Evolutionary conservation across 2,113 vertebrate species (phyloP).

Genomic region (Bagarius yarrelli): DNA sequence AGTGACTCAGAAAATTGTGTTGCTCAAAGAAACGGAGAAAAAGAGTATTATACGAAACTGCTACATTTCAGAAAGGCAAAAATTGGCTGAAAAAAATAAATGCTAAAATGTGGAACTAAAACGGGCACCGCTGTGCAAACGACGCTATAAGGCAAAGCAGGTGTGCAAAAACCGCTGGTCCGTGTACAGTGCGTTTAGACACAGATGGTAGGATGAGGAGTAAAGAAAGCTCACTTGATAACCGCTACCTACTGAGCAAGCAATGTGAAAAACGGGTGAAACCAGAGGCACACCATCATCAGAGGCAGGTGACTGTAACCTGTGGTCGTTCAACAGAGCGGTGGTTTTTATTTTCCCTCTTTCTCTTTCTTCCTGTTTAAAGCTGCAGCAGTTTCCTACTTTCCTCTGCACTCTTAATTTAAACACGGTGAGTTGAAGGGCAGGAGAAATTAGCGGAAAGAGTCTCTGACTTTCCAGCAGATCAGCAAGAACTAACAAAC

Average conservation of each 20-base stretch:
- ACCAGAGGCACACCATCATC: neutral
- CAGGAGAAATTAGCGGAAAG: neutral
- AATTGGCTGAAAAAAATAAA: neutral
- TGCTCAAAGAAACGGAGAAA: neutral
- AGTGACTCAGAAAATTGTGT: neutral
- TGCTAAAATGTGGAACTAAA: neutral
- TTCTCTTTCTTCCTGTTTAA: slow-evolving; percentile 14
- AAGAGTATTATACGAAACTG: neutral
- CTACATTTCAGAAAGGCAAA: neutral
- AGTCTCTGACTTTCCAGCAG: neutral
- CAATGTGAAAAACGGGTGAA: slow-evolving; percentile 14
- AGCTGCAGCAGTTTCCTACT: neutral
- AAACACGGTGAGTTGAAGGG: neutral
- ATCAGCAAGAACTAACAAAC: neutral
- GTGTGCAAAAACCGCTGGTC: neutral
- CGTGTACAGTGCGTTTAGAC: no score
- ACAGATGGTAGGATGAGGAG: neutral
- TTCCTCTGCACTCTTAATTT: neutral
- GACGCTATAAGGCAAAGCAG: neutral
- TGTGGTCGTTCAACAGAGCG: neutral
- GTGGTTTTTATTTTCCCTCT: neutral
- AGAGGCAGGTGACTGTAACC: slow-evolving; percentile 1
- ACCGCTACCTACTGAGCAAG: neutral
- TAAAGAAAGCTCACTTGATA: neutral
- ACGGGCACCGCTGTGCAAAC: neutral